Conservation (phyloP, 2,113 vertebrate genomes). For the Erinaceus europaeus region DNA sequence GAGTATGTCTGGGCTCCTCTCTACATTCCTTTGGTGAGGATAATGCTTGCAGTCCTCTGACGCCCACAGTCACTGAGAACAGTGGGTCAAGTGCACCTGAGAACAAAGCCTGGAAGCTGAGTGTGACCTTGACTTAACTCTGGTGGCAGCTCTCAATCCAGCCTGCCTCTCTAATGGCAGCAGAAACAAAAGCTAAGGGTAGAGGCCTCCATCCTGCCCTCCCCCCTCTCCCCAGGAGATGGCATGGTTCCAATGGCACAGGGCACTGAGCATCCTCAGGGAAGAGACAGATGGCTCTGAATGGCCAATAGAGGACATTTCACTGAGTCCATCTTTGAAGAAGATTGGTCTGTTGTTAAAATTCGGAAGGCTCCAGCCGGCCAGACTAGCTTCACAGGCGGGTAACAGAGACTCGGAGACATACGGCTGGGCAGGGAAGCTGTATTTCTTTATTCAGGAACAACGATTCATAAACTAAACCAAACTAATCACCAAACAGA, state of each 20-base stretch:
- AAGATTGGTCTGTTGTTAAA: neutral
- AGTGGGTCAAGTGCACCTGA: neutral
- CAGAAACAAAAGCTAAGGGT: neutral
- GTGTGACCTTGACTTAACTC: neutral
- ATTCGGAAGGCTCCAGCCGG: too few relatives aligned
- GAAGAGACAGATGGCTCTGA: neutral
- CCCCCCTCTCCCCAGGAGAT: neutral
- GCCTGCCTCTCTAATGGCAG: neutral
- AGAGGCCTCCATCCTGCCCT: neutral
- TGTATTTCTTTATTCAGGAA: too few relatives aligned
- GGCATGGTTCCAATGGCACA: neutral
- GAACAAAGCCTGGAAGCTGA: constrained; percentile 3
- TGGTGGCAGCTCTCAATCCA: neutral
- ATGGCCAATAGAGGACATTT: neutral
- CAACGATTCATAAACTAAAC: too few relatives aligned
- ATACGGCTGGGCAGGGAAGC: too few relatives aligned
- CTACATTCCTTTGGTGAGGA: neutral
- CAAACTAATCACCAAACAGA: too few relatives aligned
- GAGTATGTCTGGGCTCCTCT: neutral
- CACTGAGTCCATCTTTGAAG: neutral
- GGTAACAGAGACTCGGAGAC: too few relatives aligned
- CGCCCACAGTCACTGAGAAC: neutral
- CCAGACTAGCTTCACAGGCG: too few relatives aligned
- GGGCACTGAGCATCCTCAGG: neutral
- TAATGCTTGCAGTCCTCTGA: neutral